Conservation (phyloP, 2,113 vertebrate genomes). For the Microcebus griseorufus region DNA sequence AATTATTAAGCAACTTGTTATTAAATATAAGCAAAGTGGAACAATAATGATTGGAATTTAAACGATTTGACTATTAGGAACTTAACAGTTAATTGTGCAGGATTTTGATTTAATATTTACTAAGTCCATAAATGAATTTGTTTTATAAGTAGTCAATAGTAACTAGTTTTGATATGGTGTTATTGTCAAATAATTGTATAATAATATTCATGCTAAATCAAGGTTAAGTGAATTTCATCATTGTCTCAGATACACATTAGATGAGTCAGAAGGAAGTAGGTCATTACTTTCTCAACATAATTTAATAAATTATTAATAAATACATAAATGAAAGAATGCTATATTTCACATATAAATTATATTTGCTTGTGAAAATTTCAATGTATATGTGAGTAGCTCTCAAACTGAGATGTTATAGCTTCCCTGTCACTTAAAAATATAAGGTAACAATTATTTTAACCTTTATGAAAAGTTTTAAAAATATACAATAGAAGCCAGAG, state of each 20-base stretch:
- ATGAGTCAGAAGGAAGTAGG: neutral
- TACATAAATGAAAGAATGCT: neutral
- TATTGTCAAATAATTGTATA: neutral
- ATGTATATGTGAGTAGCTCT: neutral
- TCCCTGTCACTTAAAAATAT: neutral
- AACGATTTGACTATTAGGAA: neutral
- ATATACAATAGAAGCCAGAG: neutral
- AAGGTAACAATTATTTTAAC: neutral
- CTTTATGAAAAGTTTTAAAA: neutral
- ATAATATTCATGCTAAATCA: neutral
- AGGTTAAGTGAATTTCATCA: neutral
- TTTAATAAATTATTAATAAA: neutral
- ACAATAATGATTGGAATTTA: neutral
- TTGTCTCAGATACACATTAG: neutral
- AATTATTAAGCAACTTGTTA: neutral
- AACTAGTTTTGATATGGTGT: neutral
- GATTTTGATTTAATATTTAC: neutral
- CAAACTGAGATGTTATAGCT: neutral
- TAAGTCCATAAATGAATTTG: neutral
- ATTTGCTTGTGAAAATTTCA: neutral
- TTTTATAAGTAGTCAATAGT: neutral
- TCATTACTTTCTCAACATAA: neutral
- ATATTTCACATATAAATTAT: neutral
- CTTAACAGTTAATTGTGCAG: neutral
- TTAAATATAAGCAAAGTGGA: neutral